Evolutionary conservation across 2,797 vertebrate genomes (phyloP), one percentile per base, ranked within the genome.

Genomic region (Anas flavirostris): DNA sequence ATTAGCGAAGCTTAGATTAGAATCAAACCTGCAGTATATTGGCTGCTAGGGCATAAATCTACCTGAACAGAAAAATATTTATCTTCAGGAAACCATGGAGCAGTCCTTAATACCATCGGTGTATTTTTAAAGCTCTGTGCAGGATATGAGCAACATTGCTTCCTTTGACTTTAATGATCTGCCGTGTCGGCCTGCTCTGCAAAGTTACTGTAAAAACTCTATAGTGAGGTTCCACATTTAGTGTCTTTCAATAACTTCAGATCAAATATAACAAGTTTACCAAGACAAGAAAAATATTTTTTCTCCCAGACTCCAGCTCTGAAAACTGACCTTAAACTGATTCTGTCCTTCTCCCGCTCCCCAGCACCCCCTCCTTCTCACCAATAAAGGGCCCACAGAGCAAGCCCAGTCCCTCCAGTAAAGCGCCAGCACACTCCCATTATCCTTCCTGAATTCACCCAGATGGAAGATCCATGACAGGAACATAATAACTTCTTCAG

Each of bases 21-120:
- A 88, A 86, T 53, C 26, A 14, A 68, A 21, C 28, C 41, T 46
- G 73, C 39, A 63, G 63, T 39, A 69, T 48, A 53, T 8, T 8
- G 4, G 67, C 31, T 82, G 23, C 63, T 91, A 43, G 76, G 28
- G 31, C 67, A 92, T 91, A 90, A 92, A 70, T 88, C 80, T 81
- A 63, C 48, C 53, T 88, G 67, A 92, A 84, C 5, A 39, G 67
- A 73, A 96, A 86, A 95, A 94, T 94, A 95, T 94, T 92, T 95
- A 67, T 88, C 82, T 88, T 94, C 67, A 90, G 67, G 18, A 95
- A 94, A 82, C 87, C 89, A 70, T 2, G 2, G 41, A 82, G 15
- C 73, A 76, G 50, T 50, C 76, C 28, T 81, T 79, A 79, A 63
- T 73, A 81, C 28, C 53, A 56, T 3, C 16, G 37, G 43, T 75